Evolutionary conservation across 2,797 vertebrate genomes (phyloP), one percentile per base, ranked within the genome.

Genomic region (Myotis findleyi): DNA sequence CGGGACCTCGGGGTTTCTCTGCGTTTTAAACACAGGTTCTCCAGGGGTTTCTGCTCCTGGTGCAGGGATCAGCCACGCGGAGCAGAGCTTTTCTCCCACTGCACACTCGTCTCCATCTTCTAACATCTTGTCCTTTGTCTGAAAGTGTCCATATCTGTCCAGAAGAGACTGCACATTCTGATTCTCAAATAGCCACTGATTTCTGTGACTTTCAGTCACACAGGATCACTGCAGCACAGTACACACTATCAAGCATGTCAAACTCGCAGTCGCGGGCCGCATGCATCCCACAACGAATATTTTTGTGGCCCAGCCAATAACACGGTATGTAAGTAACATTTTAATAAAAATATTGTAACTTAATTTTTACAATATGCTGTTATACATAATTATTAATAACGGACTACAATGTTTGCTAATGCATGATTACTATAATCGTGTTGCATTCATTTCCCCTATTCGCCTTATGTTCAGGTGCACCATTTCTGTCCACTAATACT

Each of bases 401-500:
- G 0, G 3, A 47, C 47, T 47, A 13, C 3, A 13, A 12, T 47
- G 47, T 13, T 47, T 4, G 47, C 47, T 47, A 47, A 47, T 47
- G 47, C 2, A 3, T 47, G 47, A 47, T 47, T 47, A 47, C 12
- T 47, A 47, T 47, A 47, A 47, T 47, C 12, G 47, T 47, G 12
- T 13, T 47, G 47, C 47, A 47, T 47, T 47, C 47, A 47, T 47
- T 47, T 47, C 47, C 12, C 47, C 13, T 47, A 47, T 1, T 0
- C 3, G 0, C 12, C 12, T 3, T 47, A 47, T 13, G 11, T 2
- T 0, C 47, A 13, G 47, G 47, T 4, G 12, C 47, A 47, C 47
- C 47, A 47, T 47, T 47, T 47, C 47, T 47, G 12, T 47, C 47
- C 47, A 47, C 47, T 47, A 12, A 47, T 13, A 13, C 47, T 47